Conservation (phyloP, 2,888 invertebrate genomes). For the Nephrotoma appendiculata region DNA sequence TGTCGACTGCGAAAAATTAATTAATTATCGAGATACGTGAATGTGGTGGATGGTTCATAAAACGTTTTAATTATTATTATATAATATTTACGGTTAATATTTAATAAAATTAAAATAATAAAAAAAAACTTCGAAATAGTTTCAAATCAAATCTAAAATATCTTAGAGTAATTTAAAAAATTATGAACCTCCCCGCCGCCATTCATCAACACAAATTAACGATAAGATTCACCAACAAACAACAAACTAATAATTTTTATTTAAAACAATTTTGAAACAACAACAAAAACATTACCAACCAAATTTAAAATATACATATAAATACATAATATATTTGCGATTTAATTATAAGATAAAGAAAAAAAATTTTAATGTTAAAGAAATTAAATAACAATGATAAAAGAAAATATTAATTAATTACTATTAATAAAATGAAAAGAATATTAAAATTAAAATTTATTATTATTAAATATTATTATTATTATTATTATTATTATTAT, state of each 20-base stretch:
- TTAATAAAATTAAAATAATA: neutral
- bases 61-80: neutral
- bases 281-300: neutral
- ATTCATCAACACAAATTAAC: neutral
- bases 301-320: neutral
- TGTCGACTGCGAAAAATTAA: neutral
- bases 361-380: neutral
- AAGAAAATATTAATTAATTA: neutral
- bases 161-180: neutral
- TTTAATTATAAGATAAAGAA: neutral
- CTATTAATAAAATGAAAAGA: neutral
- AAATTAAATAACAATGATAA: slow-evolving; percentile 1
- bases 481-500: neutral
- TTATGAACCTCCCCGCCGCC: neutral
- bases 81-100: neutral
- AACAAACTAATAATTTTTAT: neutral
- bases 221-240: neutral
- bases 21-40: neutral
- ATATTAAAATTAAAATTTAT: neutral
- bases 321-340: neutral
- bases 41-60: neutral
- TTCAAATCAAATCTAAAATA: neutral
- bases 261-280: neutral
- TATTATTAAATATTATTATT: neutral
- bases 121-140: neutral